Evolutionary conservation across 2,888 invertebrate genomes (phyloP).

Genomic region (Diarsia mendica): DNA sequence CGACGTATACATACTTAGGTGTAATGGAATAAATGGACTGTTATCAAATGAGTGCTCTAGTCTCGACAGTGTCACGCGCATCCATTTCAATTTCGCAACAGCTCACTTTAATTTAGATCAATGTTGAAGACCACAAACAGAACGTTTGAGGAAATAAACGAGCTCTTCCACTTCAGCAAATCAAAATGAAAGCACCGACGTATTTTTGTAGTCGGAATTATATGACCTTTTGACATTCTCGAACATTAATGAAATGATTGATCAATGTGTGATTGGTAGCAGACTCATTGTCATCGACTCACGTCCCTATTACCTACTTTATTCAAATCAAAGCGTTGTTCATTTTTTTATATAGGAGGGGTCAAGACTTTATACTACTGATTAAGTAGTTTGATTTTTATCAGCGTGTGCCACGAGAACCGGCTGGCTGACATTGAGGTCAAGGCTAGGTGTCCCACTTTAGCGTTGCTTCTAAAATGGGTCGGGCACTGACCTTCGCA

Average conservation of each 20-base stretch:
- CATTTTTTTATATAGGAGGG: conserved; percentile 23
- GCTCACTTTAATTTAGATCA: conserved; percentile 76
- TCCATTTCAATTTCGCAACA: conserved; percentile 71
- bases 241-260: conserved; percentile 35
- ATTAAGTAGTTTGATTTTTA: conserved; percentile 50
- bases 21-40: conserved; percentile 42
- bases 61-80: conserved; percentile 67
- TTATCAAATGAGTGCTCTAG: conserved; percentile 34
- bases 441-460: conserved; percentile 72
- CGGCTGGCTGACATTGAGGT: conserved; percentile 61
- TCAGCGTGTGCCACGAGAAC: conserved; percentile 50
- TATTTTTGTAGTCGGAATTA: conserved; percentile 33
- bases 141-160: conserved; percentile 61
- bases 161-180: conserved; percentile 43
- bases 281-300: conserved; percentile 16
- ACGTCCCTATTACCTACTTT: conserved; percentile 6
- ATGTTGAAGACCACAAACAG: conserved; percentile 70
- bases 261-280: conserved; percentile 14
- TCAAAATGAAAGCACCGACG: conserved; percentile 45
- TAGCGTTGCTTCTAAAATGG: conserved; percentile 70
- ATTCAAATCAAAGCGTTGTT: neutral
- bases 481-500: conserved; percentile 71
- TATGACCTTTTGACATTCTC: conserved; percentile 54
- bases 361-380: neutral
- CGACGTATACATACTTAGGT: conserved; percentile 17